Percentiles rank a stretch among this genome's conserved stretches.
phyloP scores from a whole-genome alignment of 2,888 invertebrate genomes.

The Brachyptera risi region DNA sequence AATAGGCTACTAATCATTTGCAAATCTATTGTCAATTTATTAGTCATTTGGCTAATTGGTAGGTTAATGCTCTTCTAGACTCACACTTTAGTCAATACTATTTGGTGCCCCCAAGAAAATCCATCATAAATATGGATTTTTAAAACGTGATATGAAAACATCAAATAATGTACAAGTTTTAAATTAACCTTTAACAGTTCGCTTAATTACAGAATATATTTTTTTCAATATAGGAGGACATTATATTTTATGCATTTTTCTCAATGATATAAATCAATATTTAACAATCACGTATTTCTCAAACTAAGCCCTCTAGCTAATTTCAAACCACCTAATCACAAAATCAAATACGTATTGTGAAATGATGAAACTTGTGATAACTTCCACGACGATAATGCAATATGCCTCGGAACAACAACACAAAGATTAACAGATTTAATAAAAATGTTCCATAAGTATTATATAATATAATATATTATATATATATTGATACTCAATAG shows the following conservation, averaged over 20 bases:
- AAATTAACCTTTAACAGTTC: conserved; percentile 14
- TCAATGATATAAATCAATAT: neutral
- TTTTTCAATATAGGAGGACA: neutral
- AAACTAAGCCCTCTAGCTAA: neutral
- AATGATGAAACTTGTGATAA: neutral
- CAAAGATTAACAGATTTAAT: conserved; percentile 12
- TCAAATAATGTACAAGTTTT: conserved; percentile 4
- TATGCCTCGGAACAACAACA: neutral
- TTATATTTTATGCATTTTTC: neutral
- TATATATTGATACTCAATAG: too few relatives aligned
- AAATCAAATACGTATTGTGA: too few relatives aligned
- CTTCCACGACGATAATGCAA: neutral
- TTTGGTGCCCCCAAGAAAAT: conserved; percentile 32
- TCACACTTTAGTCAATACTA: conserved; percentile 23
- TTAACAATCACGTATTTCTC: neutral
- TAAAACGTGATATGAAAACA: conserved; percentile 32
- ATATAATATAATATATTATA: conserved; percentile 7
- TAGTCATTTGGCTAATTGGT: neutral
- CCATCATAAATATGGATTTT: conserved; percentile 30
- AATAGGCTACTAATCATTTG: conserved; percentile 15
- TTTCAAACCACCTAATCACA: neutral
- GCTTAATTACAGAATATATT: neutral
- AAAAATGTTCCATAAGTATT: neutral
- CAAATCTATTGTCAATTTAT: conserved; percentile 18
- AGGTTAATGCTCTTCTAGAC: conserved; percentile 1